Conservation (phyloP, 2,888 invertebrate genomes). For the Aphidoletes aphidimyza region DNA sequence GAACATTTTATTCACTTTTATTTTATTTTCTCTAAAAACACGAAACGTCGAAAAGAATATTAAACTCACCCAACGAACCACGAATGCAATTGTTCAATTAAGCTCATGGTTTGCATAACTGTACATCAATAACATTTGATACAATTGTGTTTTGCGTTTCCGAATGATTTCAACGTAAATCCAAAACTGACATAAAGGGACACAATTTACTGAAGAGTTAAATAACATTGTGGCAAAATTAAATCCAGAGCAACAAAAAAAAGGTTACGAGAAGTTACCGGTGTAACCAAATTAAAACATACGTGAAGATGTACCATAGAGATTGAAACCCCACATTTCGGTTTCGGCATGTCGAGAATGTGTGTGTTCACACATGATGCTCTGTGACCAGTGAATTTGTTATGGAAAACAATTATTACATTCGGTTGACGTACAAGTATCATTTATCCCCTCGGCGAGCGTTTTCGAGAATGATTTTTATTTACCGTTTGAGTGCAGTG, state of each 20-base stretch:
- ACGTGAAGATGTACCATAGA: background rate
- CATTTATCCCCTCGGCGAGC: background rate
- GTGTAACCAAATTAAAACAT: background rate
- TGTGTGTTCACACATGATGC: background rate
- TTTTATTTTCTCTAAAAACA: no score
- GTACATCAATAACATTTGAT: no score
- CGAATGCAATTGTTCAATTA: no score
- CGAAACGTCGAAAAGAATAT: no score
- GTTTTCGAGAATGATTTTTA: background rate
- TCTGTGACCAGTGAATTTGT: constrained; percentile 25
- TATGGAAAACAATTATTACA: constrained; percentile 38
- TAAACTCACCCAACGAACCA: no score
- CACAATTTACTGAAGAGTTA: background rate
- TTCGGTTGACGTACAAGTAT: constrained; percentile 40
- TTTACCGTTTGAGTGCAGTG: background rate
- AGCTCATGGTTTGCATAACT: no score
- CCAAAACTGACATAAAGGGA: background rate
- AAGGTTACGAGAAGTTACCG: background rate
- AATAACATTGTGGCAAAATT: constrained; percentile 27
- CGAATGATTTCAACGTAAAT: constrained; percentile 1
- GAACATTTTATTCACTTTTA: no score
- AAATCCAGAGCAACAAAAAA: constrained; percentile 16
- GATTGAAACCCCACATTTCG: background rate
- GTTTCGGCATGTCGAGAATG: background rate
- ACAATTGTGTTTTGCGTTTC: no score